phyloP scores from a whole-genome alignment of 2,797 vertebrate species.

The Prionace glauca region DNA sequence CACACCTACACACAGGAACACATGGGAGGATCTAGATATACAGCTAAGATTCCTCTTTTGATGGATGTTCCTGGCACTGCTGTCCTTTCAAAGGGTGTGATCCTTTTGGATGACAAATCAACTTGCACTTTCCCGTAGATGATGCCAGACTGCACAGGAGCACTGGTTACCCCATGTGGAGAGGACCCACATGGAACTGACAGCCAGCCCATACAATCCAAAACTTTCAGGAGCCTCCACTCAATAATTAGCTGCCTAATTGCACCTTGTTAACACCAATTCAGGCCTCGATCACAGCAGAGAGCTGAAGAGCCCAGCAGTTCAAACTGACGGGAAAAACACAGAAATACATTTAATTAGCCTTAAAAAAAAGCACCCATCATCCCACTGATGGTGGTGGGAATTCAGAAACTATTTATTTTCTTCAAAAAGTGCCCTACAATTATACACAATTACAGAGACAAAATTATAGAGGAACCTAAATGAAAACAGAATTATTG shows the following conservation, averaged over 20 bases:
- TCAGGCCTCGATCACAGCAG: neutral
- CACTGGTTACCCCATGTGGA: neutral
- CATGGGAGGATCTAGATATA: neutral
- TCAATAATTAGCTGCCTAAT: conserved; percentile 17
- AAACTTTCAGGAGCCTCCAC: neutral
- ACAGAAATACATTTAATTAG: conserved; percentile 3
- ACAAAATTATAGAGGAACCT: conserved; percentile 18
- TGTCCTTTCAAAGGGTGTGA: neutral
- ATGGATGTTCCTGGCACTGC: neutral
- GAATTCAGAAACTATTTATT: conserved; percentile 35
- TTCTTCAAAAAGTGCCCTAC: conserved; percentile 31
- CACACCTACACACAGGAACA: too few species aligned
- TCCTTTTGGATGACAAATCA: neutral
- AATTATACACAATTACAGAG: conserved; percentile 33
- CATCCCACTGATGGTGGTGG: neutral
- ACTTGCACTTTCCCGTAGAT: neutral
- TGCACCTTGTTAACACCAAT: too few species aligned
- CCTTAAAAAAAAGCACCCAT: neutral
- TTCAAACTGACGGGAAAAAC: neutral
- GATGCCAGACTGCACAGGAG: too few species aligned
- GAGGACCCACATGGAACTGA: neutral
- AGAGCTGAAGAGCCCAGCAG: neutral
- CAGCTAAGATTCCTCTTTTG: neutral
- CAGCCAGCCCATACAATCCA: neutral
- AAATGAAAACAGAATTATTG: conserved; percentile 28